Percentiles rank a stretch among this genome's conserved stretches.
Evolutionary conservation across 2,797 vertebrate genomes (phyloP).

Genomic region (Bradypodion pumilum): DNA sequence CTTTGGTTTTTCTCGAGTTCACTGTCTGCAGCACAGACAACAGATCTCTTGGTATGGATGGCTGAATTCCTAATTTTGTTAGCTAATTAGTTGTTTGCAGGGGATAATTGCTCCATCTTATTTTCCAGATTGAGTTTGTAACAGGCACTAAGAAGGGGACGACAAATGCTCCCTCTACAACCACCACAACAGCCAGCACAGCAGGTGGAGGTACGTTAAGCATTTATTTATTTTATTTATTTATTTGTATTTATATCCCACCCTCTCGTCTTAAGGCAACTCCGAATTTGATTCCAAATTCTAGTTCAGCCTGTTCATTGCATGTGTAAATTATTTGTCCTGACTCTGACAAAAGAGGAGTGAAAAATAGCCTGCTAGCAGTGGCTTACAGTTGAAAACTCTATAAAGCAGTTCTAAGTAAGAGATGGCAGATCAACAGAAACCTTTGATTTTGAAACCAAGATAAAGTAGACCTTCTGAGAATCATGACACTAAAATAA

Average conservation of each 20-base stretch:
- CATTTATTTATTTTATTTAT: too few species aligned
- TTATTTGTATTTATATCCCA: too few species aligned
- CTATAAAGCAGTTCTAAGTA: background rate
- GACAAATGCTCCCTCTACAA: conserved; percentile 83
- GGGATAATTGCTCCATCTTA: background rate
- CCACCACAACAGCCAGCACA: conserved; percentile 85
- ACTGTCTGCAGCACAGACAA: background rate
- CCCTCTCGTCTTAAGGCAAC: too few species aligned
- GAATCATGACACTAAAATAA: background rate
- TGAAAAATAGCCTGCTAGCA: background rate
- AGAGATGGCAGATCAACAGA: background rate
- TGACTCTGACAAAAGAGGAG: too few species aligned
- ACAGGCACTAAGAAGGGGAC: conserved; percentile 96
- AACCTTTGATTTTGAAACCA: background rate
- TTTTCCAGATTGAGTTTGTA: conserved; percentile 93
- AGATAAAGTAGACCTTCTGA: background rate
- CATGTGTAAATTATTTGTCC: background rate
- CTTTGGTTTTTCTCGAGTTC: background rate
- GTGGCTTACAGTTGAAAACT: fast-evolving
- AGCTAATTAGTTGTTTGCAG: background rate
- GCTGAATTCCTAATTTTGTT: background rate
- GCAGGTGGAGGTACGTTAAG: conserved; percentile 87
- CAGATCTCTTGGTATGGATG: background rate
- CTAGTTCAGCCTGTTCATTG: background rate
- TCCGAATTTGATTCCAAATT: background rate